Conservation (phyloP, 2,113 vertebrate species). For the Hyaena hyaena region DNA sequence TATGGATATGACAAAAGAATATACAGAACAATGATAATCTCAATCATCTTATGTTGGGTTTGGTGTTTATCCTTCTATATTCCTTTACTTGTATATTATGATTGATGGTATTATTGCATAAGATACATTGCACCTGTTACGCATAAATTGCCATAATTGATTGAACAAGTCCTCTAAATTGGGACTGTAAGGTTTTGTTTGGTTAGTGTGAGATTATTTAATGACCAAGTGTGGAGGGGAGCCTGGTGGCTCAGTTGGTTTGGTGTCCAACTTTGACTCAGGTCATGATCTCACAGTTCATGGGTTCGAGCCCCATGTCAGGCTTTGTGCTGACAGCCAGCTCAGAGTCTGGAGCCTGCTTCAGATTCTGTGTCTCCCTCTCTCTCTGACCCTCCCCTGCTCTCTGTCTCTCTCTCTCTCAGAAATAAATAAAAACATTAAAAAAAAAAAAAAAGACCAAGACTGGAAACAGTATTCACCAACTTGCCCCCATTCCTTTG, state of each 20-base stretch:
- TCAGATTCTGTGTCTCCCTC: too few species aligned
- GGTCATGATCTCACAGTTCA: too few species aligned
- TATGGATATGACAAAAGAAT: background rate
- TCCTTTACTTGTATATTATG: background rate
- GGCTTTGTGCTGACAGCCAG: too few species aligned
- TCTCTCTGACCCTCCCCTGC: too few species aligned
- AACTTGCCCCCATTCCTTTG: background rate
- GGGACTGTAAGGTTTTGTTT: background rate
- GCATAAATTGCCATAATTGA: background rate
- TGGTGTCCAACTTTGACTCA: too few species aligned
- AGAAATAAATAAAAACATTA: too few species aligned
- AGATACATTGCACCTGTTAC: background rate
- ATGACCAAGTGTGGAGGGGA: too few species aligned
- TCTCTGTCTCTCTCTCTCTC: too few species aligned
- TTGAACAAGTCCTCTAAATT: background rate
- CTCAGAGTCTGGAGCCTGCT: too few species aligned
- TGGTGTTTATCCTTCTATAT: background rate
- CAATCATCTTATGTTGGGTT: background rate
- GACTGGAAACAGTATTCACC: background rate
- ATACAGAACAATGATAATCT: background rate
- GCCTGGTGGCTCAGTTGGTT: too few species aligned
- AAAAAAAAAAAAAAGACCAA: background rate
- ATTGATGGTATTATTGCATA: background rate
- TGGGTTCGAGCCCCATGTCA: too few species aligned
- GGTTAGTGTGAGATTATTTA: background rate